Evolutionary conservation across 92 coral and sea anemone genomes (phyloP).

Genomic region (Heliopora coerulea): DNA sequence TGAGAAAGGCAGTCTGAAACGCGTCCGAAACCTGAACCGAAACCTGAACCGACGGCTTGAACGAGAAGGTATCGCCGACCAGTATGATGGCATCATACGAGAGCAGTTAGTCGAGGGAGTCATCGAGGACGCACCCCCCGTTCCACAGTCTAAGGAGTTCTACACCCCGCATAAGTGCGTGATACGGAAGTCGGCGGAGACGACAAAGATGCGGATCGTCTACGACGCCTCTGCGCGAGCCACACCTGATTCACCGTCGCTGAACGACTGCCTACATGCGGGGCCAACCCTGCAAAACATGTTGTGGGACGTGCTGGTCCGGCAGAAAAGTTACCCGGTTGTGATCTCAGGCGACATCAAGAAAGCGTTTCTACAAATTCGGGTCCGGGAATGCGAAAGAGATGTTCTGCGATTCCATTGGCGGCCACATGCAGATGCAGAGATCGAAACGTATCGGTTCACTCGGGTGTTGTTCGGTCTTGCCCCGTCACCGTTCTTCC

Average conservation of each 20-base stretch:
- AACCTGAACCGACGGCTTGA: neutral
- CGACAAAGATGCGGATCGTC: neutral
- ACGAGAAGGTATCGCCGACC: neutral
- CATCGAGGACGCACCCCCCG: neutral
- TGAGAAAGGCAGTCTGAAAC: neutral
- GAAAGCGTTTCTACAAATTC: neutral
- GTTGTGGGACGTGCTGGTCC: neutral
- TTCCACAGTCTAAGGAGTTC: neutral
- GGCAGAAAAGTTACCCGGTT: neutral
- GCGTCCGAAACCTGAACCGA: neutral
- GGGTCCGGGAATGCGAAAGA: too few relatives aligned
- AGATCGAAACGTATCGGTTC: too few relatives aligned
- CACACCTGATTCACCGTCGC: slow-evolving; percentile 3
- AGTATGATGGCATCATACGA: slow-evolving; percentile 1
- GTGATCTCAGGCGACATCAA: neutral
- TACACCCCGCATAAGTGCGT: slow-evolving; percentile 11
- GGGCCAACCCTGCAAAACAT: neutral
- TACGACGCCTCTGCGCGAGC: slow-evolving; percentile 23
- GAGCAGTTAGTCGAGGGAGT: slow-evolving; percentile 7
- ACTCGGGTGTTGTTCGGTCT: too few relatives aligned
- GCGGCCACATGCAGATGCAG: too few relatives aligned
- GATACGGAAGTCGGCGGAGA: neutral
- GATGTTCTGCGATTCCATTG: too few relatives aligned
- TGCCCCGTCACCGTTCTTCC: too few relatives aligned
- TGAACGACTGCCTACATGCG: neutral